A percentile compares a stretch with the other conserved stretches of the same genome.
Evolutionary conservation across 1,140 invertebrate species (phyloP).

Genomic region (Heterodera carotae): DNA sequence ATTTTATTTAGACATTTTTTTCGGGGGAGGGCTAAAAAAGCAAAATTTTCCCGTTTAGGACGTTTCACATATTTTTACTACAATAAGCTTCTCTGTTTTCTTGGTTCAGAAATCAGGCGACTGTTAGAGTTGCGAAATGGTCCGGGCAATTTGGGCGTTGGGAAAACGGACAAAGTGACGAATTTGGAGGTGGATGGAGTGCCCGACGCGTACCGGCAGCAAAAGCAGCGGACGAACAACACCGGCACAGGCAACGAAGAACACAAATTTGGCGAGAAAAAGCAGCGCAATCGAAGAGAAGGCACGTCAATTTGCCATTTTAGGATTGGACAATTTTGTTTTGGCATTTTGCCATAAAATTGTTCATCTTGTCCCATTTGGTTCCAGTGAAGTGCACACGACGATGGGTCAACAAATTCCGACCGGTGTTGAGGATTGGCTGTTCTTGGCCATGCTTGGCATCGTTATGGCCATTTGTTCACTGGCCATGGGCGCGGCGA

Average conservation of each 20-base stretch:
- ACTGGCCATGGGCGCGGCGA: constrained; percentile 93
- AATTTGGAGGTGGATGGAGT: not conserved
- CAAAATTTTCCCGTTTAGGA: too few relatives aligned
- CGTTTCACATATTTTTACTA: too few relatives aligned
- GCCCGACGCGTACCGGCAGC: not conserved
- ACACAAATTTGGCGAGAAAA: not conserved
- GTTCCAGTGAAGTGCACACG: constrained; percentile 3
- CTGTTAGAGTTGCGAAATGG: not conserved
- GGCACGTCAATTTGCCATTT: not conserved
- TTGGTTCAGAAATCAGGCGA: not conserved
- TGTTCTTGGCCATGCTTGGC: constrained; percentile 89
- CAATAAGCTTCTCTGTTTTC: too few relatives aligned
- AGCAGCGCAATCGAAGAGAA: not conserved
- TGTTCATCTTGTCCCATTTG: too few relatives aligned
- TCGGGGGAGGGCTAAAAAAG: too few relatives aligned
- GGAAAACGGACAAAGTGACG: not conserved
- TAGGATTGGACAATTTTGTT: too few relatives aligned
- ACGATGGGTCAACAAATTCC: constrained; percentile 17
- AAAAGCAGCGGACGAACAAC: not conserved
- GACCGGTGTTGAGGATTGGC: constrained; percentile 86
- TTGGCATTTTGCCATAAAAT: too few relatives aligned
- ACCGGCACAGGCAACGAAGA: not conserved
- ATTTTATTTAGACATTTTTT: too few relatives aligned
- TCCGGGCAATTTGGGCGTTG: not conserved
- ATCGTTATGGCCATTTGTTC: constrained; percentile 92